These are phyloP conservation scores for Onchidella celtica DNA, from an alignment of 2,888 invertebrate species.

Conservation along the genomic window DNA sequence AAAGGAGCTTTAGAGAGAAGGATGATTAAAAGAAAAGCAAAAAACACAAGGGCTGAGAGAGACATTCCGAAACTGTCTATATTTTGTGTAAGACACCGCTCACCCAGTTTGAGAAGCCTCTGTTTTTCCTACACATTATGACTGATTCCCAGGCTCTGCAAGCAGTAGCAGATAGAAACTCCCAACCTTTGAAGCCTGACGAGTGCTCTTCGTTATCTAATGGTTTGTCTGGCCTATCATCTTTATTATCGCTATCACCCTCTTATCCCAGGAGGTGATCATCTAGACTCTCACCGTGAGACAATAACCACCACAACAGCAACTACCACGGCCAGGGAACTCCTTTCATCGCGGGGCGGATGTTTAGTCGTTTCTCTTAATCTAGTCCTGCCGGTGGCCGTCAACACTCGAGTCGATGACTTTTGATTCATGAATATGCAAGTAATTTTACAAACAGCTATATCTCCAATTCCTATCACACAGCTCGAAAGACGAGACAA, in stretches of 20 bases:
- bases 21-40: no score
- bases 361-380: not conserved
- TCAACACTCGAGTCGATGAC: slow-evolving; percentile 16
- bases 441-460: not conserved
- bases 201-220: not conserved
- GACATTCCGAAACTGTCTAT: no score
- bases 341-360: not conserved
- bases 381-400: not conserved
- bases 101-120: not conserved
- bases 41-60: no score
- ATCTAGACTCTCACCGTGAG: not conserved
- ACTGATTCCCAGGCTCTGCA: not conserved
- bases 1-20: no score
- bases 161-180: not conserved
- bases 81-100: not conserved
- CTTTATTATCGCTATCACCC: slow-evolving; percentile 1
- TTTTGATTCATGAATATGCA: not conserved
- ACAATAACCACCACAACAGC: not conserved
- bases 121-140: not conserved
- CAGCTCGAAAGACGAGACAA: not conserved
- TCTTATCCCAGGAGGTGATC: not conserved
- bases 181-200: slow-evolving; percentile 3
- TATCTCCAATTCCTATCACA: not conserved
- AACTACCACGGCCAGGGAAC: no score
- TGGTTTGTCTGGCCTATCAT: not conserved